Base-by-base conservation (phyloP, 1,140 invertebrate species). In the Temnothorax longispinosus region DNA sequence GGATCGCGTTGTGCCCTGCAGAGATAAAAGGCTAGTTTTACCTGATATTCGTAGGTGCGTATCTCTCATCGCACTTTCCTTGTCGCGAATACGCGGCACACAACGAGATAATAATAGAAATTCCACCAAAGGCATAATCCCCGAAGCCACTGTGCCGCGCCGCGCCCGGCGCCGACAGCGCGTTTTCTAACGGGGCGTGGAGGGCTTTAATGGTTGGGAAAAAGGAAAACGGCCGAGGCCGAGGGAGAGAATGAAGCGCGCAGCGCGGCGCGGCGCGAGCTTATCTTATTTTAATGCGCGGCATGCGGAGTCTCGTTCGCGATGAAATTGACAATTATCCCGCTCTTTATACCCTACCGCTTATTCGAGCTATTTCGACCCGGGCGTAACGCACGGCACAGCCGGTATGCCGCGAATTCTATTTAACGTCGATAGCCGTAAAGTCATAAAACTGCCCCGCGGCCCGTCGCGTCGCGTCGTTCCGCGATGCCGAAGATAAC, bases 321-420 rank as follows among this genome's bases (percentile, higher is more conserved):
- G 41, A 75, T 74, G 50, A 87, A 87, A 87, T 87, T 81, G 69
- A 87, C 69, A 71, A 87, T 87, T 84, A 87, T 87, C 86, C 69
- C 56, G 44, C 27, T 54, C 86, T 87, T 87, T 74, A 87, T 67
- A 52, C 47, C 67, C 35, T 60, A 47, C 69, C 58, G 50, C 50
- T 84, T 75, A 85, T 87, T 84, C 85, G 56, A 87, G 85, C 78
- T 84, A 84, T 87, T 84, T 87, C 44, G 78, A 82, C 18, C 71
- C 7, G 75, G 21, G 85, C 38, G n/a, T 75, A 65, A 44, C 32
- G 56, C 47, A 41, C 74, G 72, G 35, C 72, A 35, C 5, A 18
- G 13, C 38, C 27, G 84, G 58, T 78, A 85, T 85, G 64, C 44
- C 64, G 56, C 78, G 76, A 71, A 82, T 67, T 52, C 60, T 84